These are phyloP conservation scores for Pseudopipra pipra DNA, from an alignment of 2,113 vertebrate genomes.

Conservation along the genomic window DNA sequence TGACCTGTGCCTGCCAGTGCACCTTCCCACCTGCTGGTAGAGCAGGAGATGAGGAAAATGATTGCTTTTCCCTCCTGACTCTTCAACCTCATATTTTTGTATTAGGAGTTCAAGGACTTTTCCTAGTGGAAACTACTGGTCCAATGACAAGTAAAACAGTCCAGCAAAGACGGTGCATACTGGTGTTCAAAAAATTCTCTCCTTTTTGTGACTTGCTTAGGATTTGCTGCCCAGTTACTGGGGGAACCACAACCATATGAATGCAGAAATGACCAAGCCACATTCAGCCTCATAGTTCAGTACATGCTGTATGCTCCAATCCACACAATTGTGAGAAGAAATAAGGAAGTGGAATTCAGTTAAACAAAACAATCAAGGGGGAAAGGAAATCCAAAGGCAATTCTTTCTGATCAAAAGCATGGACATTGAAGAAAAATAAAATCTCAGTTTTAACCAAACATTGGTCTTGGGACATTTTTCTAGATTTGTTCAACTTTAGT, in stretches of 20 bases:
- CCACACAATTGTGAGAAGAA: not conserved
- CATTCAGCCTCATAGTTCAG: not conserved
- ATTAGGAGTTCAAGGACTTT: not conserved
- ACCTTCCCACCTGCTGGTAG: not conserved
- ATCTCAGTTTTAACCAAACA: not conserved
- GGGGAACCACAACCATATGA: not conserved
- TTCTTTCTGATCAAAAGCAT: not conserved
- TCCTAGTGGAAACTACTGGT: not conserved
- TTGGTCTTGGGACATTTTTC: not conserved
- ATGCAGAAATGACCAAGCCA: not conserved
- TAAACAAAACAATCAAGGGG: not conserved
- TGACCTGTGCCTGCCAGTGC: not conserved
- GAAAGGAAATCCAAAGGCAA: not conserved
- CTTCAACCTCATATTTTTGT: not conserved
- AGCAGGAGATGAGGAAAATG: not conserved
- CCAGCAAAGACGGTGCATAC: accelerated
- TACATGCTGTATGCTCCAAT: not conserved
- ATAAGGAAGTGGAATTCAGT: not conserved
- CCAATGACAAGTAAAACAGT: not conserved
- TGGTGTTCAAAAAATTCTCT: not conserved
- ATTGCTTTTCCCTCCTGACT: not conserved
- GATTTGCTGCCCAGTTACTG: not conserved
- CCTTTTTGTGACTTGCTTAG: not conserved
- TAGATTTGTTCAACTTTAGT: not conserved
- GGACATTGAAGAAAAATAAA: not conserved